These are phyloP conservation scores for Drosophila subobscura DNA, from an alignment of 1,140 invertebrate genomes.

Conservation along the genomic window DNA sequence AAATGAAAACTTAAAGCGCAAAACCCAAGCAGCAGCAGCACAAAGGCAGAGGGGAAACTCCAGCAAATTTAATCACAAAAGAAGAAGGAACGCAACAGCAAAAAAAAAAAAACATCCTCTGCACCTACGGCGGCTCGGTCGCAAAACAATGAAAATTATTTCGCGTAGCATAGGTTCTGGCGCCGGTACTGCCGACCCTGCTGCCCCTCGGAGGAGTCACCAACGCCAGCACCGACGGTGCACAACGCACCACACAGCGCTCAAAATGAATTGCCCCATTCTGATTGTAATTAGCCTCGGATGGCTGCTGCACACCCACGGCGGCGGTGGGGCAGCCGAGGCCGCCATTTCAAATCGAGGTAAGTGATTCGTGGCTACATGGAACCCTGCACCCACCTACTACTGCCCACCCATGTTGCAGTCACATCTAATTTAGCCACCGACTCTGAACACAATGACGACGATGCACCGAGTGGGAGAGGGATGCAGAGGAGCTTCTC, in stretches of 20 bases:
- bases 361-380: constrained; percentile 65
- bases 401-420: constrained; percentile 16
- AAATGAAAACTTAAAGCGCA: constrained; percentile 56
- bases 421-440: constrained; percentile 32
- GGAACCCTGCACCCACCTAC: background rate
- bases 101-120: background rate
- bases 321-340: constrained; percentile 52
- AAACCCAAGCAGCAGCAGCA: background rate
- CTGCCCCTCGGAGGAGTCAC: constrained; percentile 3
- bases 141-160: constrained; percentile 77
- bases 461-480: constrained; percentile 3
- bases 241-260: constrained; percentile 17
- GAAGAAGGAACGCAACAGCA: constrained; percentile 6
- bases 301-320: constrained; percentile 67
- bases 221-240: constrained; percentile 7
- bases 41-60: constrained; percentile 15
- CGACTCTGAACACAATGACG: constrained; percentile 34
- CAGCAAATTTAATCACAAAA: constrained; percentile 40
- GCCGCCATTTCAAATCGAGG: constrained; percentile 83
- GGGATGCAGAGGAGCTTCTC: constrained; percentile 20
- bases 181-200: constrained; percentile 12
- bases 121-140: constrained; percentile 28
- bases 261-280: constrained; percentile 82
- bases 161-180: constrained; percentile 69
- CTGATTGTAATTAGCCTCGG: constrained; percentile 83